phyloP scores from a whole-genome alignment of 2,888 invertebrate species.

The Drosophila fungiperda region DNA sequence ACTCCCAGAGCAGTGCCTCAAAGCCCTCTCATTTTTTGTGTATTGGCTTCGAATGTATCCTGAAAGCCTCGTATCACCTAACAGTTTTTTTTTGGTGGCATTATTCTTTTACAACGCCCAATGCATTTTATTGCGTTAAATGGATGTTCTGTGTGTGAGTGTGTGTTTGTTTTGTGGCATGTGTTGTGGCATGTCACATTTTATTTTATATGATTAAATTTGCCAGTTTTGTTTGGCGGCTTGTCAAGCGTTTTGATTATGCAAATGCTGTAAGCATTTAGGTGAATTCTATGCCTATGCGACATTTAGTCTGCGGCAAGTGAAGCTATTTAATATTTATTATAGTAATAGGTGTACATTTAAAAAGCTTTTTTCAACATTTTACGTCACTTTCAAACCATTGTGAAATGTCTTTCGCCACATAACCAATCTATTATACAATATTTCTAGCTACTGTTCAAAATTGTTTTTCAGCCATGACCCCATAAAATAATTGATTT shows the following conservation, averaged over 20 bases:
- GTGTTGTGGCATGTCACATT: constrained; percentile 39
- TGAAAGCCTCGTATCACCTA: constrained; percentile 47
- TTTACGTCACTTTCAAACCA: background rate
- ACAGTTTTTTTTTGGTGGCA: constrained; percentile 29
- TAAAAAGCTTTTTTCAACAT: background rate
- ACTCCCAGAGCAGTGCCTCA: constrained; percentile 8
- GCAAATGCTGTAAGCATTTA: constrained; percentile 49
- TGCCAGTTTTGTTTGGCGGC: constrained; percentile 54
- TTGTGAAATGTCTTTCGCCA: background rate
- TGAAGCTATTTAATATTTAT: background rate
- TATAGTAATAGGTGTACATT: background rate
- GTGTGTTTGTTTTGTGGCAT: constrained; percentile 29
- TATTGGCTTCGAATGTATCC: constrained; percentile 38
- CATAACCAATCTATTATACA: background rate
- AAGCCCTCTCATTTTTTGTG: constrained; percentile 22
- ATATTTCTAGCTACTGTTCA: constrained; percentile 25
- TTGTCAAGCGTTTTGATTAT: constrained; percentile 54
- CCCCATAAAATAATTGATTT: constrained; percentile 56
- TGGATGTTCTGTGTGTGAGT: constrained; percentile 19
- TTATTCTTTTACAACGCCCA: constrained; percentile 41
- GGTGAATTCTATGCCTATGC: constrained; percentile 5
- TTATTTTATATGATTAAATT: constrained; percentile 70
- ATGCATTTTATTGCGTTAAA: constrained; percentile 35
- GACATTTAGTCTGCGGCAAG: constrained; percentile 1
- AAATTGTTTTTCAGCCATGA: constrained; percentile 48